Evolutionary conservation across 2,888 invertebrate species (phyloP).

Genomic region (Limnephilus rhombicus): DNA sequence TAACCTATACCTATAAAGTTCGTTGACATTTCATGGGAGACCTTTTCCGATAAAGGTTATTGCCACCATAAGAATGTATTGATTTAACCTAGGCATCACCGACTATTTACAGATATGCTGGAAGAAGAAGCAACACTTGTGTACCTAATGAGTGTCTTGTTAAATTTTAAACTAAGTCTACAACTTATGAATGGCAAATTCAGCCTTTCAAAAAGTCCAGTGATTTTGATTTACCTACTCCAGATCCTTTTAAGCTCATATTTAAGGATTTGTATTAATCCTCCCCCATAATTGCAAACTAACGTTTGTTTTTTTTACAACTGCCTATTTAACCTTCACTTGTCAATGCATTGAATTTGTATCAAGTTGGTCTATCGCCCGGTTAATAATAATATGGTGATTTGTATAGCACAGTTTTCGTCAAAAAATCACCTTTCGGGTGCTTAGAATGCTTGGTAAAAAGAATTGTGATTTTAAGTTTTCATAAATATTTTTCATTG

Average conservation of each 20-base stretch:
- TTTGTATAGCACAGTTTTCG: no score
- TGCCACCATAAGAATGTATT: not conserved
- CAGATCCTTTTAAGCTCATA: no score
- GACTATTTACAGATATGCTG: not conserved
- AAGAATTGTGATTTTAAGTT: no score
- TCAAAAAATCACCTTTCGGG: no score
- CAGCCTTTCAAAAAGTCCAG: not conserved
- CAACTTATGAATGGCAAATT: not conserved
- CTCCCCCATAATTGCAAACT: no score
- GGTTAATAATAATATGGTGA: no score
- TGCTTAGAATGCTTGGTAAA: no score
- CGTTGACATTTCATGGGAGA: constrained; percentile 46
- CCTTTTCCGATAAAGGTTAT: constrained; percentile 15
- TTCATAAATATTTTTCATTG: no score
- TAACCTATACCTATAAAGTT: constrained; percentile 51
- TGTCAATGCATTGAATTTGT: not conserved
- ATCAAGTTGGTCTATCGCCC: not conserved
- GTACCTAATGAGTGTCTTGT: not conserved
- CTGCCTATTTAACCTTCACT: not conserved
- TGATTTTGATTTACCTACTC: no score
- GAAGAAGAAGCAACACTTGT: not conserved
- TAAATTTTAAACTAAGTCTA: not conserved
- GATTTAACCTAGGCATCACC: not conserved
- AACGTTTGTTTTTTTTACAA: no score
- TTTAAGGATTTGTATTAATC: no score